Evolutionary conservation across 2,888 invertebrate species (phyloP), one percentile per base, ranked within the genome.

Genomic region (Napeogenes sylphis): DNA sequence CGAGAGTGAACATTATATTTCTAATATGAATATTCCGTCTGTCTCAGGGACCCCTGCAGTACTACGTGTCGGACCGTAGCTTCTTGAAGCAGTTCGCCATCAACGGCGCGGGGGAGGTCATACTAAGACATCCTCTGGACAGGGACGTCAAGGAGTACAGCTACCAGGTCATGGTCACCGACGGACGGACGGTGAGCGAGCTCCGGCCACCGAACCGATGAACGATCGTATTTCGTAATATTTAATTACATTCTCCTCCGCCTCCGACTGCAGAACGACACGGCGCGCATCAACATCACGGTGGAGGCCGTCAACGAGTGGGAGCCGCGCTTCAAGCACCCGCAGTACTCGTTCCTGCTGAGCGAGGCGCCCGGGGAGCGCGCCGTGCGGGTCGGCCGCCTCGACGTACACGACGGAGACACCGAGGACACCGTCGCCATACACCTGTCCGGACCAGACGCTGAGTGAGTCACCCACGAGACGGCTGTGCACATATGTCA

Each of bases 371-470:
- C 56, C 51, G 45, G 51, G 53, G 87, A 61, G 59, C 68, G 75
- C 66, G 53, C 81, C 71, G 80, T 85, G 71, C 80, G 78, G 77
- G 78, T 89, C 89, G 84, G 97, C 92, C 92, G 92, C 71, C 92
- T 98, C 35, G 95, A 96, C 82, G 97, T 95, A n/a, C 95, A 95
- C 32, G 97, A 98, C 81, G 97, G 97, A 0, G 97, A 98, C 84
- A 91, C 92, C 63, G 94, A 93, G 1, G 97, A 97, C 79, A 90
- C 90, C 62, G 91, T 97, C 35, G 92, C 93, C 10, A 87, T 97
- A n/a, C 92, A 93, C 0, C 85, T 97, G 13, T 84, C 93, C 62
- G 96, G 96, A 0, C 92, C 94, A 4, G 92, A 94, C 71, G 93
- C 95, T 0, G 92, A 89, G 94, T 94, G 75, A 71, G 74, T 57